Conservation (phyloP, 2,113 vertebrate genomes). For the Vanacampus margaritifer region DNA sequence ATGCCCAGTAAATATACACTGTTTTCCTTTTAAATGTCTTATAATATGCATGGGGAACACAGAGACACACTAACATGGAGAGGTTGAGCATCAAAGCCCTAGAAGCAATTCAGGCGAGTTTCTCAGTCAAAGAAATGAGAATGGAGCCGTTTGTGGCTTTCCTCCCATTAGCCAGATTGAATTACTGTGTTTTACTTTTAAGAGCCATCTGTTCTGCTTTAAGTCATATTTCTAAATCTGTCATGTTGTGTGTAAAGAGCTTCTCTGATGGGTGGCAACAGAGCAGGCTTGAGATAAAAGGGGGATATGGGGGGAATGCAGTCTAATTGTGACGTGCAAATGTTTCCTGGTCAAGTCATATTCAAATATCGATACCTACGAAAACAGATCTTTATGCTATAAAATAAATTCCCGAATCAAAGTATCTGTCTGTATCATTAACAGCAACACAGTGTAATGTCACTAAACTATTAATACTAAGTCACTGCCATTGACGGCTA, state of each 20-base stretch:
- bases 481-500: too few relatives aligned
- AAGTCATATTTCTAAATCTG: constrained; percentile 70
- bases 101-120: constrained; percentile 65
- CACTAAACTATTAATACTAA: not conserved
- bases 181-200: constrained; percentile 73
- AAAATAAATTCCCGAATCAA: not conserved
- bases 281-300: constrained; percentile 57
- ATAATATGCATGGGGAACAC: constrained; percentile 73
- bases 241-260: constrained; percentile 47
- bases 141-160: constrained; percentile 73
- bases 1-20: constrained; percentile 71
- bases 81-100: constrained; percentile 64
- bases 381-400: not conserved
- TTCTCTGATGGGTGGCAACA: constrained; percentile 49
- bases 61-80: constrained; percentile 68
- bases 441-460: not conserved
- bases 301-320: constrained; percentile 30
- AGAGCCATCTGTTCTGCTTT: constrained; percentile 75
- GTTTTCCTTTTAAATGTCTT: constrained; percentile 75
- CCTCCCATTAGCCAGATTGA: constrained; percentile 74
- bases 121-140: constrained; percentile 67
- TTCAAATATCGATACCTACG: too few relatives aligned
- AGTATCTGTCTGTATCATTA: not conserved
- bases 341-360: constrained; percentile 14
- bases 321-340: constrained; percentile 44